Conservation (phyloP, 2,797 vertebrate species). For the Harpagifer antarcticus region DNA sequence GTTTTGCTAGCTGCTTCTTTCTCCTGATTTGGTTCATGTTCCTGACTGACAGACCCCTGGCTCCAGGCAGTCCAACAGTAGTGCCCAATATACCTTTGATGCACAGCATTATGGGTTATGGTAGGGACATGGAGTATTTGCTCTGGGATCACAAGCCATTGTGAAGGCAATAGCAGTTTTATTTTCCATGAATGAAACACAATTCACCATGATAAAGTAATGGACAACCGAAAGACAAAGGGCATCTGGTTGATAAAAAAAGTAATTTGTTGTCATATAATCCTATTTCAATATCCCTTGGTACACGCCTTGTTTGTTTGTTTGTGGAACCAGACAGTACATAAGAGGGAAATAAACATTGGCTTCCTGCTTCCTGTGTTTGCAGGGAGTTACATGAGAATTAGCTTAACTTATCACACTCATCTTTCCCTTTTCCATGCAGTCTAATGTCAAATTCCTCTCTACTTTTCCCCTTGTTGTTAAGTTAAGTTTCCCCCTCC, state of each 20-base stretch:
- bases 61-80: constrained; percentile 1
- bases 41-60: constrained; percentile 3
- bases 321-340: constrained; percentile 49
- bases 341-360: constrained; percentile 52
- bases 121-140: constrained; percentile 19
- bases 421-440: neutral
- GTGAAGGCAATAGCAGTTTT: constrained; percentile 26
- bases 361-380: constrained; percentile 60
- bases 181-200: neutral
- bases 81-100: constrained; percentile 11
- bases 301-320: constrained; percentile 35
- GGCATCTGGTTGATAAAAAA: neutral
- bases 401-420: neutral
- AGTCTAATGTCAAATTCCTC: neutral
- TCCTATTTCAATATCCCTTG: constrained; percentile 4
- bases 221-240: constrained; percentile 7
- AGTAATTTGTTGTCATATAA: neutral
- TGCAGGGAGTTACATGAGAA: constrained; percentile 33
- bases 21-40: constrained; percentile 14
- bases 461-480: constrained; percentile 1
- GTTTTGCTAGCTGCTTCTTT: neutral
- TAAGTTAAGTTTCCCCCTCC: neutral
- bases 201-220: neutral
- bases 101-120: constrained; percentile 9
- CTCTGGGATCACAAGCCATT: constrained; percentile 30